phyloP scores from a whole-genome alignment of 2,888 invertebrate species.

The Halictus quadricinctus region DNA sequence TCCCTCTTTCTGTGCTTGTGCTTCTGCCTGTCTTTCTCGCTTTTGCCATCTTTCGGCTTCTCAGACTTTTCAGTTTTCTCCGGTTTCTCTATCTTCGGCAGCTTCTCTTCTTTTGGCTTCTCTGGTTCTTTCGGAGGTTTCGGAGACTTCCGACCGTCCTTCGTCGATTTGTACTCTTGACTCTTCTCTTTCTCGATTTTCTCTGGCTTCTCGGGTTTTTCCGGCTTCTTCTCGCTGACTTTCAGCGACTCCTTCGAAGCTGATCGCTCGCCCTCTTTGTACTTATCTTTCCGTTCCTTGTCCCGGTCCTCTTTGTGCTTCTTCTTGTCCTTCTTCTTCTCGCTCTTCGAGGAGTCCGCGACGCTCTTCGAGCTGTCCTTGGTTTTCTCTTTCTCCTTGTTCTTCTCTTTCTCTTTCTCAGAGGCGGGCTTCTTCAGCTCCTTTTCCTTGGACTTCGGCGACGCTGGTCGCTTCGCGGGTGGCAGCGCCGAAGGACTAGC shows the following conservation, averaged over 20 bases:
- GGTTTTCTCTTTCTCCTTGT: conserved; percentile 86
- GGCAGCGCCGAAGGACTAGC: conserved; percentile 74
- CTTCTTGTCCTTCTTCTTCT: conserved; percentile 83
- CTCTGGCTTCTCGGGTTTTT: conserved; percentile 85
- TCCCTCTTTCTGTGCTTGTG: conserved; percentile 85
- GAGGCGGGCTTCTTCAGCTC: conserved; percentile 78
- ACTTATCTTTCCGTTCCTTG: conserved; percentile 84
- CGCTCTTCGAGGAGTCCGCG: conserved; percentile 84
- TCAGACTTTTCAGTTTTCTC: conserved; percentile 78
- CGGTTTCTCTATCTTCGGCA: conserved; percentile 67
- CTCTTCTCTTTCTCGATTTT: conserved; percentile 86
- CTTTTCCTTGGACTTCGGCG: conserved; percentile 79
- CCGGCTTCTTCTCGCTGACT: conserved; percentile 84
- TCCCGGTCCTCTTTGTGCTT: conserved; percentile 85
- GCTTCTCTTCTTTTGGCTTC: conserved; percentile 75
- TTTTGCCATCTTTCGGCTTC: conserved; percentile 76
- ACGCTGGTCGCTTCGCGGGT: conserved; percentile 70
- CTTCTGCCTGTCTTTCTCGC: conserved; percentile 82
- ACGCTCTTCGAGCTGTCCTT: conserved; percentile 80
- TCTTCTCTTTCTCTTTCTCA: conserved; percentile 84
- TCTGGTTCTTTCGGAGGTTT: conserved; percentile 77
- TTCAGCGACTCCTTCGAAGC: conserved; percentile 82
- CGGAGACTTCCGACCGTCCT: conserved; percentile 79
- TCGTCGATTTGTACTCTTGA: conserved; percentile 82
- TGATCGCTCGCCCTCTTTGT: conserved; percentile 82